Evolutionary conservation across 1,140 invertebrate genomes (phyloP), one percentile per base, ranked within the genome.

Genomic region (Lethocerus indicus): DNA sequence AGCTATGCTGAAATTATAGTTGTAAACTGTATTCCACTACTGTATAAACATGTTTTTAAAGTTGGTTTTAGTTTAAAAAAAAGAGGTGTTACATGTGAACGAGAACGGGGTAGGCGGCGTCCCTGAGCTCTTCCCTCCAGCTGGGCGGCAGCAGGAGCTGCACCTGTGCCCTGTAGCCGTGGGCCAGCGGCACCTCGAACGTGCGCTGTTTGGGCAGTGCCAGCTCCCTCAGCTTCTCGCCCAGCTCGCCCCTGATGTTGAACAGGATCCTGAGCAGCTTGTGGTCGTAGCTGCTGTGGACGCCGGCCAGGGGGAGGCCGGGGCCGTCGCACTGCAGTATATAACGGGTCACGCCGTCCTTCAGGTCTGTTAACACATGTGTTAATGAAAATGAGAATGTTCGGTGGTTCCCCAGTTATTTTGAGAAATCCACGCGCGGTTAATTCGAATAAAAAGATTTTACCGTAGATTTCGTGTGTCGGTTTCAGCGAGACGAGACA

Each of bases 71-170:
- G 6, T 9, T 39, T 39, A 39, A 16, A 39, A n/a, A 16, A 14
- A 23, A n/a, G 13, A 16, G 46, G 47, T 67, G 75, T 69, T 69
- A 82, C 71, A 87, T 82, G 67, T 87, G 80, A 41, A 87, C 81
- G 40, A 87, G 71, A 9, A 86, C 82, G 7, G 83, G 83, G 67
- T 85, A 87, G 23, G 83, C 82, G 25, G 83, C 83, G 63, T 87
- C 83, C 14, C 83, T 66, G 5, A 87, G 68, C 60, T 87, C 83
- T 61, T 83, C 81, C 16, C 83, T 68, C 83, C 83, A 87, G 52
- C 80, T 83, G 0, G 83, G 83, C 9, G 83, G 83, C 55, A 86
- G 64, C n/a, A 84, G 63, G 42, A 87, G 68, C 60, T 85, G 81
- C 18, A 85, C 83, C 58, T 82, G 76, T 7, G 83, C 83, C 54